These are phyloP conservation scores for Lophius piscatorius DNA, from an alignment of 2,113 vertebrate genomes.

Conservation along the genomic window DNA sequence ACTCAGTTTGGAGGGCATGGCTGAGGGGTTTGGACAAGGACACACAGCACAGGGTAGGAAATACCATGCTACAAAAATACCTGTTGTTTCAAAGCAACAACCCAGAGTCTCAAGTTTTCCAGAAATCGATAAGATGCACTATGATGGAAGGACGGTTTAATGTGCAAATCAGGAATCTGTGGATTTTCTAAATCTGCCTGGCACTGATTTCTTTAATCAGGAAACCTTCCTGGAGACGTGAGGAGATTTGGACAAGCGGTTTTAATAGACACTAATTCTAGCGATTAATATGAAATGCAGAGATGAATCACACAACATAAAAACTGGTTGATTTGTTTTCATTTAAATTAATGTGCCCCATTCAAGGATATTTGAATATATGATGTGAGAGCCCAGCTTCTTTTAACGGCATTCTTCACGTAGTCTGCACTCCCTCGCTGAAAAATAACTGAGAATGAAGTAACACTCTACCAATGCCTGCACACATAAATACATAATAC, in stretches of 20 bases:
- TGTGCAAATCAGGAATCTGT: not conserved
- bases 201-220: not conserved
- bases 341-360: conserved; percentile 21
- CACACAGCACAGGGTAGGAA: conserved; percentile 61
- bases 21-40: conserved; percentile 54
- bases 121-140: not conserved
- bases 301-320: conserved; percentile 10
- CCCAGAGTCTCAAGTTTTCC: not conserved
- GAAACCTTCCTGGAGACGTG: not conserved
- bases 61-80: not conserved
- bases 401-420: not conserved
- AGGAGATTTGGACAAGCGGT: too few species aligned
- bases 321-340: conserved; percentile 11
- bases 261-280: not conserved
- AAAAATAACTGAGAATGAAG: not conserved
- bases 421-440: not conserved
- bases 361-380: conserved; percentile 3
- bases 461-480: not conserved
- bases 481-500: not conserved
- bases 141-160: not conserved
- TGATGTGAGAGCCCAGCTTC: not conserved
- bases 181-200: not conserved
- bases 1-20: conserved; percentile 75
- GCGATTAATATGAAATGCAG: not conserved
- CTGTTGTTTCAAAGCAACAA: too few species aligned